Base-by-base conservation (phyloP, 1,140 invertebrate species). In the Anastatus disparis region DNA sequence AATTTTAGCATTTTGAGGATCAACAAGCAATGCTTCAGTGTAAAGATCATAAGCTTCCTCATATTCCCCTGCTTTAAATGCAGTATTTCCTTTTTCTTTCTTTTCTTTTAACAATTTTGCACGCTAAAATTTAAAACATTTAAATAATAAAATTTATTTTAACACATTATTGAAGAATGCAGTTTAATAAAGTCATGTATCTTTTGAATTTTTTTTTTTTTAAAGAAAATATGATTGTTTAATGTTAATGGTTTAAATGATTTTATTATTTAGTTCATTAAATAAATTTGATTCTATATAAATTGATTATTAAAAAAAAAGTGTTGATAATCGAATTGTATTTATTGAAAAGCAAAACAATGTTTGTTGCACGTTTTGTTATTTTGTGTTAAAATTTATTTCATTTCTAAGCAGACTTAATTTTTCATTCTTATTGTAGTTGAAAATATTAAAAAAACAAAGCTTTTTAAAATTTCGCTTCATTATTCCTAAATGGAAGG, bases 81-180 rank as follows among this genome's bases (percentile, higher is more conserved):
- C 92, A 73, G 90, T 89, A 80, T 97, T 97, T 76, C 95, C 96
- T 80, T 94, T 92, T 82, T 97, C 95, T 85, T 98, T 98, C 79
- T 95, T 95, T 74, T 92, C 90, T 86, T 94, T 96, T 13, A 98
- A 84, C 74, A 87, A 84, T 85, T 97, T 98, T 40, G 94, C 93
- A 88, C 90, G 93, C 90, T 85, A 50, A 15, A 72, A 71, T 78
- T n/a, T n/a, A 75, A 38, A 72, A 66, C 29, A 29, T 15, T 24
- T 40, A 42, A 61, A 15, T 26, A 46, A 44, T 40, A 17, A 44
- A 15, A 24, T 3, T 38, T 7, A 40, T 58, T 38, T 38, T 7
- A 7, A 38, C 12, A 38, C 35, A 7, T 38, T n/a, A n/a, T n/a
- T n/a, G n/a, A n/a, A n/a, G n/a, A n/a, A n/a, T n/a, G n/a, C n/a